Percentiles rank a stretch among this genome's conserved stretches.
These are phyloP conservation scores for Myotis planiceps DNA, from an alignment of 2,797 vertebrate species.

Conservation along the genomic window DNA sequence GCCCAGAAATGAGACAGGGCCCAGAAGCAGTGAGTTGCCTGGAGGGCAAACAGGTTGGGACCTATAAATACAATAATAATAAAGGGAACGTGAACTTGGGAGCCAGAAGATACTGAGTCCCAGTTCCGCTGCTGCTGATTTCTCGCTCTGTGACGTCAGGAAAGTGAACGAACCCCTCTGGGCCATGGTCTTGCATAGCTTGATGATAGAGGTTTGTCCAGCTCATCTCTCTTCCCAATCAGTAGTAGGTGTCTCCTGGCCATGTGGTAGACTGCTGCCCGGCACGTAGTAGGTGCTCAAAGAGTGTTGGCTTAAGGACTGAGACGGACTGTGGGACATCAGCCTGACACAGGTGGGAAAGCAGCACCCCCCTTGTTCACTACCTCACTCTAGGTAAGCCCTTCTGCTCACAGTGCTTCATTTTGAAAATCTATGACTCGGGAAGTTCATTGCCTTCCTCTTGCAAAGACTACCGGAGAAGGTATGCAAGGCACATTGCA, in stretches of 20 bases:
- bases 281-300: fast-evolving
- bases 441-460: neutral
- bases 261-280: neutral
- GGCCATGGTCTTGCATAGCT: neutral
- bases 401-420: neutral
- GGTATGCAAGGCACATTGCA: neutral
- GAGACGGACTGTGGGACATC: neutral
- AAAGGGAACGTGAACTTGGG: neutral
- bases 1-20: neutral
- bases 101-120: neutral
- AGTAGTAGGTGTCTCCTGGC: neutral
- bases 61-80: neutral
- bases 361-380: neutral
- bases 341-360: neutral
- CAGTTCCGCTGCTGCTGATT: neutral
- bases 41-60: neutral
- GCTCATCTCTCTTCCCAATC: neutral
- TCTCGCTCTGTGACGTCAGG: neutral
- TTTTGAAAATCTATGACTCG: neutral
- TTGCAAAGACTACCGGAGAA: neutral
- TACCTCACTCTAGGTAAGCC: neutral
- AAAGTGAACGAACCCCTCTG: neutral
- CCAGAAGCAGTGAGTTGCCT: neutral
- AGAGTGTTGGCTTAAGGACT: neutral
- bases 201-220: neutral